Evolutionary conservation across 2,113 vertebrate genomes (phyloP), one percentile per base, ranked within the genome.

Genomic region (Petaurus breviceps): DNA sequence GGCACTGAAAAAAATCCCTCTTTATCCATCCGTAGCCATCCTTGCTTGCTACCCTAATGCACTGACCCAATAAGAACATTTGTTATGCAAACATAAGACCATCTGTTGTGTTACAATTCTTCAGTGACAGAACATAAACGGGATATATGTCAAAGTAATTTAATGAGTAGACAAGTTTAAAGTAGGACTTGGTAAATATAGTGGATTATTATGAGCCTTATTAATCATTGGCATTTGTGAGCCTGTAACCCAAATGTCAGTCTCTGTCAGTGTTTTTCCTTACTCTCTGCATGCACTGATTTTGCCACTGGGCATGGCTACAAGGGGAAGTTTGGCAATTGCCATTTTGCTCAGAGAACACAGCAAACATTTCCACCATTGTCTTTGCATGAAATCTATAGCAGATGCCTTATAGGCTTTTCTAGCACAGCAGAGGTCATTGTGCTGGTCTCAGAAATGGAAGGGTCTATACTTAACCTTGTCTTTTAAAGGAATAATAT

Each of bases 101-200:
- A 98, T 98, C 98, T 98, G 98, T 97, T 97, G 61, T 98, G 93
- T 91, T 97, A 97, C 94, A 91, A 96, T 92, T 96, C 95, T 95
- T 98, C 98, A 89, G 97, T 98, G 96, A 94, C 43, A 97, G 97
- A 98, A 98, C 94, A 98, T 98, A 98, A 98, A 97, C 97, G 97
- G 97, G 95, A 98, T 97, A 98, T 96, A 57, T 92, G 93, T 98
- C 97, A 97, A 95, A 98, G 96, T 97, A 97, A 98, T 98, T 98
- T 98, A 98, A 95, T 95, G 98, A 98, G 97, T 95, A 90, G 53
- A 96, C 95, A 96, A 96, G 97, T 94, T 46, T 92, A 98, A 98
- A 97, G 93, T n/a, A 97, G 96, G 90, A 94, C 95, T 98, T 97
- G 95, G 97, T 97, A 98, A 98, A 98, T 89, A 97, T 25, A 95